Conservation (phyloP, 2,888 invertebrate species). For the Temnothorax rugatulus region DNA sequence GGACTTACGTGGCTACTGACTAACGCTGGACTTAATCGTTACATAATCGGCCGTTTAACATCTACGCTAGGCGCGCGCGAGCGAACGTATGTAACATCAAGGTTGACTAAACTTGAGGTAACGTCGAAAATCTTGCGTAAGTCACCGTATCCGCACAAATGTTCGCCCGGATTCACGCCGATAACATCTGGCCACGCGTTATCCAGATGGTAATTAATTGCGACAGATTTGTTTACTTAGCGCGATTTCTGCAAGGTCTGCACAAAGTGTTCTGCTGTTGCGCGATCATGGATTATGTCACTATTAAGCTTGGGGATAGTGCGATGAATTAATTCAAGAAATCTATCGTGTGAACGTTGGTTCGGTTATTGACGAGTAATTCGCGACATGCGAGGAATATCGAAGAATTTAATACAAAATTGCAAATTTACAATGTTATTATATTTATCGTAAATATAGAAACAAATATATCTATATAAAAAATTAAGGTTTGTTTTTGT, state of each 20-base stretch:
- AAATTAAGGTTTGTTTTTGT: background rate
- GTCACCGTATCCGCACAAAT: constrained; percentile 45
- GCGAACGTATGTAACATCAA: constrained; percentile 60
- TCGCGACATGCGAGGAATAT: background rate
- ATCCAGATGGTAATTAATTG: constrained; percentile 47
- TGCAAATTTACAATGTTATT: background rate
- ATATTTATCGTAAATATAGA: background rate
- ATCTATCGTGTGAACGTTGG: background rate
- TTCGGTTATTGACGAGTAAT: background rate
- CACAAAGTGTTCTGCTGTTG: constrained; percentile 13
- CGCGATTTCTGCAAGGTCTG: background rate
- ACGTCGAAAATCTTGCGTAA: constrained; percentile 70
- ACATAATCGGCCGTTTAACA: constrained; percentile 48
- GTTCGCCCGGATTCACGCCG: constrained; percentile 14
- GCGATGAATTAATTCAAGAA: constrained; percentile 31
- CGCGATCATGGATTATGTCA: constrained; percentile 39
- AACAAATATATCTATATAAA: background rate
- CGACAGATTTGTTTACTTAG: constrained; percentile 41
- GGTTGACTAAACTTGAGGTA: constrained; percentile 68
- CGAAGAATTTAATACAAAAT: background rate
- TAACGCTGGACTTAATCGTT: constrained; percentile 52
- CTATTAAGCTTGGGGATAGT: background rate
- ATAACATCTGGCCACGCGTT: constrained; percentile 34
- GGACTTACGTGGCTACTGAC: constrained; percentile 52
- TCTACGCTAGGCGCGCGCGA: constrained; percentile 45